These are phyloP conservation scores for Cardinalis cardinalis DNA, from an alignment of 2,113 vertebrate genomes.

Conservation along the genomic window DNA sequence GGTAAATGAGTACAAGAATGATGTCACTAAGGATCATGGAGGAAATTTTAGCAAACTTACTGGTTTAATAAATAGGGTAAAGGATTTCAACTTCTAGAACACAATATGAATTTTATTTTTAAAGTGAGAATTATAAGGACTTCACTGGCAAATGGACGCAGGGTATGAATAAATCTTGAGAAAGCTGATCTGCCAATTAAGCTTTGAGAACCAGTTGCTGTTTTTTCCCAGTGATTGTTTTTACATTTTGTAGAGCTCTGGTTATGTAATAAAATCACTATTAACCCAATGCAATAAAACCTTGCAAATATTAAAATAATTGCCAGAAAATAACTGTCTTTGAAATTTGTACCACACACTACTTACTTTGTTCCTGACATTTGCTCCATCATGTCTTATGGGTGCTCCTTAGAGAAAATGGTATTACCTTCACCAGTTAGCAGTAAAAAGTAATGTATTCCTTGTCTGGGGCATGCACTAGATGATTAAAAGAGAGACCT, in stretches of 20 bases:
- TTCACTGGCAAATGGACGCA: background rate
- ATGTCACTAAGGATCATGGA: background rate
- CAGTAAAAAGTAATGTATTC: background rate
- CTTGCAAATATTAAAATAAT: background rate
- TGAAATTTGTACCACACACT: background rate
- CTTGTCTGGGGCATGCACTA: background rate
- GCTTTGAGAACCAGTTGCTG: background rate
- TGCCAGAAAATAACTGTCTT: background rate
- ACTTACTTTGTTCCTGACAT: constrained; percentile 2
- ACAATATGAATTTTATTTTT: background rate
- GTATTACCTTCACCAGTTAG: background rate
- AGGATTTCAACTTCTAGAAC: background rate
- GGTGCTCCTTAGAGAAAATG: background rate
- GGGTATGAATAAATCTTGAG: background rate
- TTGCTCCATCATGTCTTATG: background rate
- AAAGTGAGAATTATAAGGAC: background rate
- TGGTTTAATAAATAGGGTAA: background rate
- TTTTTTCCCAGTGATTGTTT: background rate
- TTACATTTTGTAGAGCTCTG: background rate
- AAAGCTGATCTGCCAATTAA: background rate
- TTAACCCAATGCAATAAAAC: background rate
- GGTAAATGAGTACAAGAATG: background rate
- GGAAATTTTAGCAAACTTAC: background rate
- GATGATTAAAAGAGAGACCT: background rate
- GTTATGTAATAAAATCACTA: background rate